Conservation (phyloP, 2,113 vertebrate species). For the Semicossyphus pulcher region DNA sequence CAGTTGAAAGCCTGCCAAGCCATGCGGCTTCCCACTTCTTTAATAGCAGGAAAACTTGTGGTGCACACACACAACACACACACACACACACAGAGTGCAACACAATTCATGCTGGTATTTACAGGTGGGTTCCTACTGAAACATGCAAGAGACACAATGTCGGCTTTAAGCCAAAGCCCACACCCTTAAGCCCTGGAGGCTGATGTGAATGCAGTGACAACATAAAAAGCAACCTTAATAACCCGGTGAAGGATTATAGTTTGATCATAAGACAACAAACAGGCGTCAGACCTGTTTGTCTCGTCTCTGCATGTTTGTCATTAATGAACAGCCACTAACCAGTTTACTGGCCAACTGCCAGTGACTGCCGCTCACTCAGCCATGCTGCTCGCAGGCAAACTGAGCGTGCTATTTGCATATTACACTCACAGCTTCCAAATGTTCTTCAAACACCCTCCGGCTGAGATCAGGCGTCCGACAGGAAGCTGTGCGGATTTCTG, state of each 20-base stretch:
- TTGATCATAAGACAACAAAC: slow-evolving; percentile 50
- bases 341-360: slow-evolving; percentile 57
- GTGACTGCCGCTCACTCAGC: slow-evolving; percentile 20
- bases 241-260: slow-evolving; percentile 35
- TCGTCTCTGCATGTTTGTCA: slow-evolving; percentile 57
- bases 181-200: slow-evolving; percentile 35
- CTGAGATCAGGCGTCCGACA: slow-evolving; percentile 32
- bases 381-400: slow-evolving; percentile 35
- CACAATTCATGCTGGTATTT: slow-evolving; percentile 24
- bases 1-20: slow-evolving; percentile 81
- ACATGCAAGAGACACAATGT: slow-evolving; percentile 28
- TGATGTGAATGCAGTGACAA: slow-evolving; percentile 37
- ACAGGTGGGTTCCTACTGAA: slow-evolving; percentile 34
- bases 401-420: slow-evolving; percentile 49
- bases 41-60: slow-evolving; percentile 45
- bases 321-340: slow-evolving; percentile 55
- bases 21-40: slow-evolving; percentile 38
- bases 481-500: slow-evolving; percentile 33
- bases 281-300: slow-evolving; percentile 47
- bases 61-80: slow-evolving; percentile 14
- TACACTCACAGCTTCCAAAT: slow-evolving; percentile 48
- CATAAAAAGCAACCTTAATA: slow-evolving; percentile 16
- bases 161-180: slow-evolving; percentile 22
- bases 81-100: slow-evolving; percentile 10
- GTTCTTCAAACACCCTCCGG: slow-evolving; percentile 50